These are phyloP conservation scores for Sebastes iracundus DNA, from an alignment of 2,797 vertebrate species.

Conservation along the genomic window DNA sequence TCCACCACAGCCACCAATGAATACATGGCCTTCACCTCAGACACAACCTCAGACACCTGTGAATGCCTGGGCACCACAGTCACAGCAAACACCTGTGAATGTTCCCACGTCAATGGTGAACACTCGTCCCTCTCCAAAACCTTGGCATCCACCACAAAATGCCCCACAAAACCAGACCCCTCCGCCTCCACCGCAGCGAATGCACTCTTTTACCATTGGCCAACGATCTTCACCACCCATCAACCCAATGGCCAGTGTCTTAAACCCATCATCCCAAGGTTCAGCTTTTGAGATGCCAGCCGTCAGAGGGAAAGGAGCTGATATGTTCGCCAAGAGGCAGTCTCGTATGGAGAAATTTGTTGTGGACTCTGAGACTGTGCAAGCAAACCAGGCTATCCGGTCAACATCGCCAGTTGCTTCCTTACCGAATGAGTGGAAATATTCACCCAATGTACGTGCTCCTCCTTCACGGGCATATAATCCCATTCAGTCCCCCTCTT, in stretches of 20 bases:
- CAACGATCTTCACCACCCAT: slow-evolving; percentile 77
- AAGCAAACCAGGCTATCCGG: slow-evolving; percentile 88
- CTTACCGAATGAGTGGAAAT: slow-evolving; percentile 94
- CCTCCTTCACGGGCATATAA: slow-evolving; percentile 94
- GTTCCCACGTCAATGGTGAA: slow-evolving; percentile 68
- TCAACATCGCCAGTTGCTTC: slow-evolving; percentile 91
- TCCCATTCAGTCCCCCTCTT: slow-evolving; percentile 93
- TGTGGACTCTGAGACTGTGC: slow-evolving; percentile 95
- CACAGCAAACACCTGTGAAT: slow-evolving; percentile 80
- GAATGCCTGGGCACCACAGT: slow-evolving; percentile 73
- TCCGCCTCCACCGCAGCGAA: slow-evolving; percentile 72
- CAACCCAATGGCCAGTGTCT: slow-evolving; percentile 81
- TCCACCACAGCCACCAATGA: slow-evolving; percentile 56
- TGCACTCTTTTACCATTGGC: slow-evolving; percentile 72
- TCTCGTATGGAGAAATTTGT: slow-evolving; percentile 98
- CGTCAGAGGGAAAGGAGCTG: slow-evolving; percentile 93
- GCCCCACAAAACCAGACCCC: slow-evolving; percentile 48
- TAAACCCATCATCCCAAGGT: slow-evolving; percentile 75
- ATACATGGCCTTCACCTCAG: slow-evolving; percentile 68
- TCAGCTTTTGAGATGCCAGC: slow-evolving; percentile 90
- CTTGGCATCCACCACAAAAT: slow-evolving; percentile 71
- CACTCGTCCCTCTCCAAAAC: slow-evolving; percentile 76
- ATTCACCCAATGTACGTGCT: slow-evolving; percentile 93
- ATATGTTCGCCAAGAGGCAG: slow-evolving; percentile 96
- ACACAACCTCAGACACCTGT: slow-evolving; percentile 64